Evolutionary conservation across 2,797 vertebrate species (phyloP).

Genomic region (Gadopsis marmoratus): DNA sequence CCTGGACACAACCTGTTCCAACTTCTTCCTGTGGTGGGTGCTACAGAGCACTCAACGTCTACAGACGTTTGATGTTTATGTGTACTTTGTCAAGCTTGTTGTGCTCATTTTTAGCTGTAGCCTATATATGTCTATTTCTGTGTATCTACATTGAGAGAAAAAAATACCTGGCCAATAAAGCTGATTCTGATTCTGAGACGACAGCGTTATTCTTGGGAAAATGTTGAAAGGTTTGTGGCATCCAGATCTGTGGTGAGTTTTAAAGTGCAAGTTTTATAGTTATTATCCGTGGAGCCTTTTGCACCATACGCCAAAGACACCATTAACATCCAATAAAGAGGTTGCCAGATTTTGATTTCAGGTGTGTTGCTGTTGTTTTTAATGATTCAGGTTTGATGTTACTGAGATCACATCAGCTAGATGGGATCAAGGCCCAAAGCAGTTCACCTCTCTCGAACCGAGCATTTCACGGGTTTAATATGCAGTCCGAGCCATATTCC

Average conservation of each 20-base stretch:
- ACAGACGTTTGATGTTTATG: no score
- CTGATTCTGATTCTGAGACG: constrained; percentile 24
- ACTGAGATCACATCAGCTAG: constrained; percentile 67
- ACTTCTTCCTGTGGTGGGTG: no score
- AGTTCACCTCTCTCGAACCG: constrained; percentile 45
- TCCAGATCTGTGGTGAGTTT: constrained; percentile 29
- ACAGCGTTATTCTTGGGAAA: constrained; percentile 38
- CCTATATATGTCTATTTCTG: no score
- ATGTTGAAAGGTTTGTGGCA: constrained; percentile 12
- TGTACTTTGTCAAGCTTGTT: no score
- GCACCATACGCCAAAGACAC: constrained; percentile 8
- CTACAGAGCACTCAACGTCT: no score
- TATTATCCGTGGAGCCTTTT: constrained; percentile 19
- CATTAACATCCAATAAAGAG: constrained; percentile 31
- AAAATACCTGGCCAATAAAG: no score
- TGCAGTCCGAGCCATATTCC: constrained; percentile 72
- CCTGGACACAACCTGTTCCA: no score
- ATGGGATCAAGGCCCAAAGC: constrained; percentile 61
- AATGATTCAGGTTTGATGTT: constrained; percentile 59
- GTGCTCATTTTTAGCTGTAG: no score
- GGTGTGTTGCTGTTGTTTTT: constrained; percentile 56
- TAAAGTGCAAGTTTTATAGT: constrained; percentile 38
- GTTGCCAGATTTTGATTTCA: constrained; percentile 50
- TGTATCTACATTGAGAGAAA: no score
- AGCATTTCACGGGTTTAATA: constrained; percentile 69